Evolutionary conservation across 2,797 vertebrate genomes (phyloP).

Genomic region (Dipus sagitta): DNA sequence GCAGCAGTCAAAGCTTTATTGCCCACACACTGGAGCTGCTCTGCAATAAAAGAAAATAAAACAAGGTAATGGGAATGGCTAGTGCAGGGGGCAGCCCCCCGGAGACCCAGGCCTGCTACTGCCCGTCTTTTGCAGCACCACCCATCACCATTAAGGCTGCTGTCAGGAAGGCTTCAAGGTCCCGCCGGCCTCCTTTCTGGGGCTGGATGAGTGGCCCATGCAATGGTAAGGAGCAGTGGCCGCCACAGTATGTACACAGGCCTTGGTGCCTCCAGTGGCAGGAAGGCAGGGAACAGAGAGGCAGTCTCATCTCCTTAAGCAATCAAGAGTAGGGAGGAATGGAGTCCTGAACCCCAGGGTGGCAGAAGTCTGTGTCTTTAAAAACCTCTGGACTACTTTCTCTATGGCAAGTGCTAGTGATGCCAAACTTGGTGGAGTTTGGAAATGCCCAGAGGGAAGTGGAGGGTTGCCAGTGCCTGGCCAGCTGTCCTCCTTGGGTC

Average conservation of each 20-base stretch:
- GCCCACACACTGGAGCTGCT: slow-evolving; percentile 21
- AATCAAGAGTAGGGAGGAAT: background rate
- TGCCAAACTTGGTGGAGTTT: background rate
- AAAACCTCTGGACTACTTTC: background rate
- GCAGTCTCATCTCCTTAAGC: background rate
- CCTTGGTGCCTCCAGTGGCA: background rate
- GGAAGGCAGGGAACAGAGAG: background rate
- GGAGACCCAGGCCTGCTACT: background rate
- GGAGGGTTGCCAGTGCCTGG: background rate
- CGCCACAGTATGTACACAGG: background rate
- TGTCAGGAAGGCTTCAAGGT: background rate
- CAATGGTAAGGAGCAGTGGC: background rate
- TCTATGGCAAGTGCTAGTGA: background rate
- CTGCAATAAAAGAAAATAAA: slow-evolving; percentile 69
- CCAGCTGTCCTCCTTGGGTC: background rate
- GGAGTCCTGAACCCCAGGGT: background rate
- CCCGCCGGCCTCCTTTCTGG: slow-evolving; percentile 18
- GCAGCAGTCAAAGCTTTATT: slow-evolving; percentile 55
- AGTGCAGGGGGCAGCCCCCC: background rate
- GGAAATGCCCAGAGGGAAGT: background rate
- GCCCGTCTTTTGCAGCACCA: slow-evolving; percentile 31
- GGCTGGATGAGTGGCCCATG: slow-evolving; percentile 30
- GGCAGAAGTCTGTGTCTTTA: background rate
- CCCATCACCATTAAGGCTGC: slow-evolving; percentile 1
- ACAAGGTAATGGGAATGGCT: slow-evolving; percentile 58